Evolutionary conservation across 2,888 invertebrate genomes (phyloP).

Genomic region (Torymus auratus): DNA sequence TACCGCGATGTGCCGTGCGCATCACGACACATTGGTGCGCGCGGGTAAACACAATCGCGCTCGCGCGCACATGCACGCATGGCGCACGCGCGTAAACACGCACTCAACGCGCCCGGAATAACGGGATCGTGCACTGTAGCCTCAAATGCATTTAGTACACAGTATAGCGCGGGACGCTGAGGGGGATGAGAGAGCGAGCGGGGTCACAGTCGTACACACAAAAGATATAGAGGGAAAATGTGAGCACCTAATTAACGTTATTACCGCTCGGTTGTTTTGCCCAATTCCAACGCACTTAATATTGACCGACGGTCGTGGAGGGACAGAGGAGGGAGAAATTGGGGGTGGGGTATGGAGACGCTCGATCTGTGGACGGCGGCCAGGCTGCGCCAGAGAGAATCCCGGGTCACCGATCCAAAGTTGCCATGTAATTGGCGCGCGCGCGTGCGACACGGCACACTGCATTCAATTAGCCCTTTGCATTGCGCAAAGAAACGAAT

Average conservation of each 20-base stretch:
- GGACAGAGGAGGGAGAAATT: too few relatives aligned
- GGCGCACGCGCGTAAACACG: too few relatives aligned
- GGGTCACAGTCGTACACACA: too few relatives aligned
- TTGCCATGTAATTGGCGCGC: constrained; percentile 33
- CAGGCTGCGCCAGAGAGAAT: background rate
- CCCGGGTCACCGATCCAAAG: constrained; percentile 29
- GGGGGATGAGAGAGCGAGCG: background rate
- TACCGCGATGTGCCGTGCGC: too few relatives aligned
- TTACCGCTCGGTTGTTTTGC: constrained; percentile 69
- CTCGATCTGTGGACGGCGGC: too few relatives aligned
- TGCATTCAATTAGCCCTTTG: constrained; percentile 69
- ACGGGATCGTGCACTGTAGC: too few relatives aligned
- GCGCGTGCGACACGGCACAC: constrained; percentile 13
- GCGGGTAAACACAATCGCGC: too few relatives aligned
- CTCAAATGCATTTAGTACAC: background rate
- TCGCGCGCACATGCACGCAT: too few relatives aligned
- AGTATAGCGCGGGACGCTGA: background rate
- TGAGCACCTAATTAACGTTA: constrained; percentile 67
- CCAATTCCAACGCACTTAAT: constrained; percentile 68
- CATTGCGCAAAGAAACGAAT: constrained; percentile 23
- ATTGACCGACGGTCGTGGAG: constrained; percentile 63
- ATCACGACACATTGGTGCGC: too few relatives aligned
- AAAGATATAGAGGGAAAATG: background rate
- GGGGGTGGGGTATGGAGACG: too few relatives aligned
- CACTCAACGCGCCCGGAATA: too few relatives aligned